Evolutionary conservation across 2,888 invertebrate genomes (phyloP).

Genomic region (Lymantria monacha): DNA sequence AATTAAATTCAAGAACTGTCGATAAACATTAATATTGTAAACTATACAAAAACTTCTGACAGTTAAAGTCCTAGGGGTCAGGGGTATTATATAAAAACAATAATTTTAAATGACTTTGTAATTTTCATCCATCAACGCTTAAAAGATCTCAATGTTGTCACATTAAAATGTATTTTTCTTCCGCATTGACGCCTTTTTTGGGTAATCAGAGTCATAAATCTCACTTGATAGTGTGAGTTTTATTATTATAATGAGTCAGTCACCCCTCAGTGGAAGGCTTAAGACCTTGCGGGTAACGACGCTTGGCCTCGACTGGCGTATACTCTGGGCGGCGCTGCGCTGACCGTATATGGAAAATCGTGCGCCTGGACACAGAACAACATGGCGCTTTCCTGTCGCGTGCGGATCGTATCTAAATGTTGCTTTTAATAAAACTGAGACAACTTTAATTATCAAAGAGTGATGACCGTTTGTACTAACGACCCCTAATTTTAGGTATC

Average conservation of each 20-base stretch:
- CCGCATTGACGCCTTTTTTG: constrained; percentile 52
- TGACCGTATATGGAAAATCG: constrained; percentile 52
- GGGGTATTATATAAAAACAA: constrained; percentile 20
- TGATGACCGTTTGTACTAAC: no score
- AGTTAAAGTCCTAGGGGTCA: constrained; percentile 23
- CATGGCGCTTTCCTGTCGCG: constrained; percentile 57
- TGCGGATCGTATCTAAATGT: constrained; percentile 56
- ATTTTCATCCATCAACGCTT: constrained; percentile 40
- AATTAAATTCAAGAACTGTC: no score
- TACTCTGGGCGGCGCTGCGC: constrained; percentile 40
- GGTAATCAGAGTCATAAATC: constrained; percentile 60
- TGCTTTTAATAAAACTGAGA: no score
- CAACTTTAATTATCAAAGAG: no score
- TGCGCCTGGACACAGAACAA: constrained; percentile 26
- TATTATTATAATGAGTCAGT: constrained; percentile 57
- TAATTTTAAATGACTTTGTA: constrained; percentile 23
- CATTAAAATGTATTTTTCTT: constrained; percentile 48
- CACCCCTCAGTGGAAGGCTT: constrained; percentile 49
- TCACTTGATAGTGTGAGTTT: constrained; percentile 58
- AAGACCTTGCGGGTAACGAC: constrained; percentile 43
- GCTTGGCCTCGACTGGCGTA: constrained; percentile 46
- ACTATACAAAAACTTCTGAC: constrained; percentile 19
- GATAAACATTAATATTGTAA: background rate
- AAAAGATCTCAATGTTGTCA: constrained; percentile 30
- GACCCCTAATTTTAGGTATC: no score